These are phyloP conservation scores for Daktulosphaira vitifoliae DNA, from an alignment of 1,140 invertebrate species.

Conservation along the genomic window DNA sequence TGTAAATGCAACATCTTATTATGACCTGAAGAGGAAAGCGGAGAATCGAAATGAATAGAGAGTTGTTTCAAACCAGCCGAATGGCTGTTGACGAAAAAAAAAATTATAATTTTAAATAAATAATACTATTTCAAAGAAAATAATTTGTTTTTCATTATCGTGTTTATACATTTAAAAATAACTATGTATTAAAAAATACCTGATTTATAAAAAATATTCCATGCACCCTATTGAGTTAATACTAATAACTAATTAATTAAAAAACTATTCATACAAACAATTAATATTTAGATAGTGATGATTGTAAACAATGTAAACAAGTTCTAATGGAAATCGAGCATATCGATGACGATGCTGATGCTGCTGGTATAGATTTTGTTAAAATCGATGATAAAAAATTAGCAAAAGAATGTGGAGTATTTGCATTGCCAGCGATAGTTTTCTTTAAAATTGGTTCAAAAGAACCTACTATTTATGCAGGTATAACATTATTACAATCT, in stretches of 20 bases:
- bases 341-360: conserved; percentile 86
- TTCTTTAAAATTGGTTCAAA: conserved; percentile 82
- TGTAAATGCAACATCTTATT: too few species aligned
- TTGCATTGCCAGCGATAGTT: conserved; percentile 76
- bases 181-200: too few species aligned
- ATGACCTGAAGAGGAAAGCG: conserved; percentile 2
- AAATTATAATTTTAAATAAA: too few species aligned
- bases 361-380: conserved; percentile 87
- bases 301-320: conserved; percentile 85
- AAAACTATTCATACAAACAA: background rate
- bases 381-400: conserved; percentile 81
- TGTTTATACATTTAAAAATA: too few species aligned
- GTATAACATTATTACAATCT: conserved; percentile 44
- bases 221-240: too few species aligned
- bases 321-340: conserved; percentile 83
- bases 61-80: background rate
- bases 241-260: background rate
- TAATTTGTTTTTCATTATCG: too few species aligned
- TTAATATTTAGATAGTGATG: conserved; percentile 67
- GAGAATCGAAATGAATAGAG: background rate
- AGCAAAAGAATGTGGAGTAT: conserved; percentile 78
- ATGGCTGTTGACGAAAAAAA: too few species aligned
- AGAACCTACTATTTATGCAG: conserved; percentile 88
- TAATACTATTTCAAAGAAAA: too few species aligned
- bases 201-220: too few species aligned